Conservation (phyloP, 2,888 invertebrate genomes). For the Pandemis corylana region DNA sequence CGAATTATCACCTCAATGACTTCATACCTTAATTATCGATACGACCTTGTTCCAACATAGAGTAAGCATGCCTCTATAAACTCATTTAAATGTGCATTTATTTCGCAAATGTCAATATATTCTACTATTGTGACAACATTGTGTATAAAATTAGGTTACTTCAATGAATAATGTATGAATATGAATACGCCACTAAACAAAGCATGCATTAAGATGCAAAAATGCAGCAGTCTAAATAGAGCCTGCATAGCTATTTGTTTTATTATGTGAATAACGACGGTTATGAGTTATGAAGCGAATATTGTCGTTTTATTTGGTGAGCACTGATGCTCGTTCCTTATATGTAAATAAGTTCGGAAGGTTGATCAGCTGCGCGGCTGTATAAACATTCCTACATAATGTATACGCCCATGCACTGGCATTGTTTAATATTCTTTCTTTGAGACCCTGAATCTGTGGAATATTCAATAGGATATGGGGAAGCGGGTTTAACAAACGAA, state of each 20-base stretch:
- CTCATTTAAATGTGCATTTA: slow-evolving; percentile 15
- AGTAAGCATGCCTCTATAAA: slow-evolving; percentile 11
- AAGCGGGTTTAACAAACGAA: slow-evolving; percentile 6
- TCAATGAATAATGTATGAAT: slow-evolving; percentile 23
- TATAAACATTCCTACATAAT: slow-evolving; percentile 61
- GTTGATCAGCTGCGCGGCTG: slow-evolving; percentile 66
- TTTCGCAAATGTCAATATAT: slow-evolving; percentile 24
- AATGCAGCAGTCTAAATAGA: neutral
- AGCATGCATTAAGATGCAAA: slow-evolving; percentile 13
- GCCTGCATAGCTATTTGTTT: slow-evolving; percentile 22
- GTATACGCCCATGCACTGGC: slow-evolving; percentile 53
- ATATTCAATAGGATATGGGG: slow-evolving; percentile 28
- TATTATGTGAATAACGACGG: slow-evolving; percentile 12
- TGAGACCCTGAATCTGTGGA: slow-evolving; percentile 41
- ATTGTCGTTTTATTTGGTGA: slow-evolving; percentile 20
- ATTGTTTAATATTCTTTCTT: slow-evolving; percentile 51
- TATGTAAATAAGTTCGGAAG: slow-evolving; percentile 64
- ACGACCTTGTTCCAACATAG: slow-evolving; percentile 38
- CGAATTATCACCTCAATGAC: slow-evolving; percentile 38
- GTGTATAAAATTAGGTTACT: neutral
- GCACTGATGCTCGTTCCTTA: slow-evolving; percentile 46
- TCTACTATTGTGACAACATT: slow-evolving; percentile 10
- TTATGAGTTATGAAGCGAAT: slow-evolving; percentile 3
- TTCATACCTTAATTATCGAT: slow-evolving; percentile 37
- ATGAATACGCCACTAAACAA: slow-evolving; percentile 8